Evolutionary conservation across 2,113 vertebrate genomes (phyloP), one percentile per base, ranked within the genome.

Genomic region (rabbit (Oryctolagus cuniculus)): DNA sequence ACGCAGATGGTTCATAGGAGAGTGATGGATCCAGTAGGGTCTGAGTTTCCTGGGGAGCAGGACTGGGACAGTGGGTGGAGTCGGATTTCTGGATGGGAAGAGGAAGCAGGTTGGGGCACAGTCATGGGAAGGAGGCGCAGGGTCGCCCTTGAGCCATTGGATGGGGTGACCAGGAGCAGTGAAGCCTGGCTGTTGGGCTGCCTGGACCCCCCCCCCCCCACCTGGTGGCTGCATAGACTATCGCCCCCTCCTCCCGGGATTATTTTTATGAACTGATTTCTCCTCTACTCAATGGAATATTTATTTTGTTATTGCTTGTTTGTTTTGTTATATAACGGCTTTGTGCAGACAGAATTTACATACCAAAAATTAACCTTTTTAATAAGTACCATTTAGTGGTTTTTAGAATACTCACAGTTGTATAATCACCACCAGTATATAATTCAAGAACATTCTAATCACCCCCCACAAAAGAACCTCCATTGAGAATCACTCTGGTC

Each of bases 361-460:
- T 72, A 73, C 90, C 67, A 91, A 91, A 90, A 72, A 89, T 72
- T 77, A 49, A 49, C 79, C 38, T 90, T 67, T 91, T 81, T 1
- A 78, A 87, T 86, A 53, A 11, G 36, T 73, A 34, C n/a, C 44
- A 21, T 82, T 87, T 29, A 61, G 36, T 77, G 36, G 10, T 63
- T 77, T 87, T 81, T 73, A n/a, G 31, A 72, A 6, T 79, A 70
- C 34, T 91, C 44, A 49, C 49, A 73, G 3, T 66, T 86, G 15
- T 77, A 19, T 27, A 67, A 44, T 87, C 74, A 36, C 63, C 44
- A 78, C 53, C 34, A 44, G 49, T 74, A 82, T 93, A 88, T 92
- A 67, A 95, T 72, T 84, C 49, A 34, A 79, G 79, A 90, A 93
- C 31, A 61, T 90, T 95, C n/a, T 74, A 53, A 22, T 92, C 72